Base-by-base conservation (phyloP, 2,888 invertebrate genomes). In the Athalia circularis region DNA sequence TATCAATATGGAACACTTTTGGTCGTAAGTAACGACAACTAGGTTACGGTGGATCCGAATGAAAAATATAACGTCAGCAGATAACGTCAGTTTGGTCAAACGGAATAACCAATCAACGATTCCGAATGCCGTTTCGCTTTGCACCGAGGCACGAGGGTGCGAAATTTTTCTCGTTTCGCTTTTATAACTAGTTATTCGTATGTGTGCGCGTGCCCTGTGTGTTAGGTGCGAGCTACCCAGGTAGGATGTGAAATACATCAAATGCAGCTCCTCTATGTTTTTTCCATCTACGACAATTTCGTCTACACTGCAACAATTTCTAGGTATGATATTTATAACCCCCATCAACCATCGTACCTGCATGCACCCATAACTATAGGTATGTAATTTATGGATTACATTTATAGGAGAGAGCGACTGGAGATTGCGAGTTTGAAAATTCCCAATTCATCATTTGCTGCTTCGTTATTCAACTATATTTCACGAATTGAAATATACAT, bases 51-150 rank as follows among this genome's bases (percentile, higher is more conserved):
- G 67, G 15, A 8, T 70, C 6, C 43, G 57, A 54, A 70, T 54
- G 57, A 45, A 70, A 70, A 70, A 54, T 54, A 57, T 54, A 70
- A 54, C 70, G 70, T 70, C 70, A 70, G 70, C 70, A 70, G 54
- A 54, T 54, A 43, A 29, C n/a, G 54, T 43, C 43, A 43, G 43
- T 70, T 11, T 43, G 70, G 70, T 70, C 54, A 70, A 70, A 54
- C 70, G 70, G 70, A 70, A 70, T 70, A 70, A 70, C 70, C 70
- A 74, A 74, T 74, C 74, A 74, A 74, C 15, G 61, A 61, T 47
- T 9, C 9, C 13, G 13, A 59, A 47, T 48, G 61, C 9, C 7
- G 13, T 74, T 59, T 15, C 72, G 74, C 48, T 50, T 43, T 68
- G 54, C 29, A 29, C 29, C 29, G 29, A 29, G 29, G 29, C 29